Evolutionary conservation across 2,113 vertebrate species (phyloP).

Genomic region (Elephantulus edwardii): DNA sequence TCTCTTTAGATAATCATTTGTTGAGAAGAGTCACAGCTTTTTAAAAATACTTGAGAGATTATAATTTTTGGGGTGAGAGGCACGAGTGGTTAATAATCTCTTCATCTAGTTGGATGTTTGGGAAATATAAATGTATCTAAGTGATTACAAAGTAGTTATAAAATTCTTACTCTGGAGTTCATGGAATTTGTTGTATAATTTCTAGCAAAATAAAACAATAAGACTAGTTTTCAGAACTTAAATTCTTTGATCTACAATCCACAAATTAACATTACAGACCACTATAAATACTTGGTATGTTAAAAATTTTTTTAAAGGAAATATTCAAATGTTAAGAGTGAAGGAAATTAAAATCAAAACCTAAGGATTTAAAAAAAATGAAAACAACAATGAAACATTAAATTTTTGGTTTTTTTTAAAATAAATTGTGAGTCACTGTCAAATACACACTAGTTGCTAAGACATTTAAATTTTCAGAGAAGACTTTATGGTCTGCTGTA

Average conservation of each 20-base stretch:
- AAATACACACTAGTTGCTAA: neutral
- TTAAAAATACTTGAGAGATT: neutral
- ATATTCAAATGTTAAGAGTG: conserved; percentile 35
- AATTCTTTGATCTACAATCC: neutral
- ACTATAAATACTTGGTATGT: neutral
- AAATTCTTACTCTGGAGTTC: conserved; percentile 29
- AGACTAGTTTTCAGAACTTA: neutral
- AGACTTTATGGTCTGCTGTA: neutral
- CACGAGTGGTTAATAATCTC: neutral
- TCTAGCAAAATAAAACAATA: neutral
- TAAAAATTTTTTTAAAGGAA: neutral
- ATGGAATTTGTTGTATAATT: neutral
- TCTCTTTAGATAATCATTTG: neutral
- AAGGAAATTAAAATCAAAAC: conserved; percentile 27
- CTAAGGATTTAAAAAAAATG: neutral
- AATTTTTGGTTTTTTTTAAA: conserved; percentile 40
- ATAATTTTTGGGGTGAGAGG: no score
- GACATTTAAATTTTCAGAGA: neutral
- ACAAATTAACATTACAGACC: neutral
- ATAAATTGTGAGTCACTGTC: conserved; percentile 28
- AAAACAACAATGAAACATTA: neutral
- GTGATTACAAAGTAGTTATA: neutral
- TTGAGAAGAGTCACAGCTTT: neutral
- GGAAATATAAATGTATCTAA: neutral
- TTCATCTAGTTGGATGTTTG: neutral